phyloP scores from a whole-genome alignment of 2,797 vertebrate species.

The Squalus acanthias region DNA sequence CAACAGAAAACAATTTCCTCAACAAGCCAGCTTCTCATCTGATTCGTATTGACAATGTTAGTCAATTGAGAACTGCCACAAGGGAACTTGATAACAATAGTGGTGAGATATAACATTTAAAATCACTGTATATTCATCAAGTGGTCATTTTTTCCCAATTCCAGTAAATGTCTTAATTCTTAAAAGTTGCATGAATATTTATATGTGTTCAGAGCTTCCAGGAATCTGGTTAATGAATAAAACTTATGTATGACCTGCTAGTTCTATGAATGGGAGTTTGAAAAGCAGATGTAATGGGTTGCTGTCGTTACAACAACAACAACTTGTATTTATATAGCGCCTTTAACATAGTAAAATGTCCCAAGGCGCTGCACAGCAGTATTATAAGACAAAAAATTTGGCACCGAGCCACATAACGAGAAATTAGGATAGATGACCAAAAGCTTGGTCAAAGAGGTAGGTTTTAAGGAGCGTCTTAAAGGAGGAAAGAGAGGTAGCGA shows the following conservation, averaged over 20 bases:
- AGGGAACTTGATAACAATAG: background rate
- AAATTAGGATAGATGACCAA: too few relatives aligned
- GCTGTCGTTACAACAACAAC: background rate
- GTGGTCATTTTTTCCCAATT: background rate
- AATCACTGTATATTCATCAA: background rate
- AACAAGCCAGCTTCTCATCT: background rate
- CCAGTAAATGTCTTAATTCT: background rate
- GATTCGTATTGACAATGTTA: background rate
- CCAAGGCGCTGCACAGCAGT: too few relatives aligned
- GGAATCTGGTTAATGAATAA: background rate
- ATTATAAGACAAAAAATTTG: too few relatives aligned
- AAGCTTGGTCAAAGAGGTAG: too few relatives aligned
- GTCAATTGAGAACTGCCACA: background rate
- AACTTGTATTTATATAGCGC: too few relatives aligned
- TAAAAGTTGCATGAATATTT: slow-evolving; percentile 14
- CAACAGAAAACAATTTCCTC: background rate
- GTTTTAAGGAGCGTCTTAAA: too few relatives aligned
- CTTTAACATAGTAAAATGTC: too few relatives aligned
- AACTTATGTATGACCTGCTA: background rate
- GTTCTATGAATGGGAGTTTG: background rate
- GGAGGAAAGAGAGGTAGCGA: too few relatives aligned
- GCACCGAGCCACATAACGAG: too few relatives aligned
- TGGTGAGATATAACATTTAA: background rate
- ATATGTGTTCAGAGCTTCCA: background rate
- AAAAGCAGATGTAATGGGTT: background rate